Percentiles rank a stretch among this genome's conserved stretches.
Conservation (phyloP, 2,888 invertebrate species). For the Corythucha ciliata region DNA sequence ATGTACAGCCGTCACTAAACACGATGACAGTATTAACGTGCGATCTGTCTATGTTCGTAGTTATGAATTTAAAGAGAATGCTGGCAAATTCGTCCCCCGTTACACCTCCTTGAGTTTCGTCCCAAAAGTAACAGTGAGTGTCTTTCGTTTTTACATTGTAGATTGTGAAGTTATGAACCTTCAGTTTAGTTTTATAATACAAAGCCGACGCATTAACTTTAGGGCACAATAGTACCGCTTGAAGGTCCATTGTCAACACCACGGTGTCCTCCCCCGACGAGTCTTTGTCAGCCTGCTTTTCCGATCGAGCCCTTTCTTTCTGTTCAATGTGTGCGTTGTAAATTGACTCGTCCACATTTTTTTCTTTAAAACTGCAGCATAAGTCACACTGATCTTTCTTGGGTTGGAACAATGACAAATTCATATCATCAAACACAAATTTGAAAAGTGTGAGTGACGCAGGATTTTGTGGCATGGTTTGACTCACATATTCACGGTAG, state of each 20-base stretch:
- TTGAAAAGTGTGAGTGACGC: too few relatives aligned
- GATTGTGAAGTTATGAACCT: constrained; percentile 32
- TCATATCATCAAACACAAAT: neutral
- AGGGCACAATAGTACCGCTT: constrained; percentile 30
- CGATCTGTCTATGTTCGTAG: constrained; percentile 4
- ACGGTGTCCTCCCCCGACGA: too few relatives aligned
- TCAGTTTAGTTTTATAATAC: constrained; percentile 31
- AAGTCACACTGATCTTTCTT: constrained; percentile 31
- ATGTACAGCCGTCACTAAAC: constrained; percentile 36
- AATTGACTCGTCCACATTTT: constrained; percentile 23
- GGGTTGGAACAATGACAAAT: constrained; percentile 13
- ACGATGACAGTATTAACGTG: constrained; percentile 29
- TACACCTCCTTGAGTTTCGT: constrained; percentile 8
- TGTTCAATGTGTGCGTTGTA: constrained; percentile 22
- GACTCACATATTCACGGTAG: too few relatives aligned
- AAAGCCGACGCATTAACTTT: constrained; percentile 27
- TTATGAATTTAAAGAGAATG: constrained; percentile 11
- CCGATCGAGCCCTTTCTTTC: constrained; percentile 24
- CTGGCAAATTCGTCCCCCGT: constrained; percentile 15
- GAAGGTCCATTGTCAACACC: too few relatives aligned
- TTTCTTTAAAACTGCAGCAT: constrained; percentile 22
- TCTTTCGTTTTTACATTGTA: constrained; percentile 37
- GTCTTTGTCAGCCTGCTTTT: constrained; percentile 22
- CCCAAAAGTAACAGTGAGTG: constrained; percentile 7
- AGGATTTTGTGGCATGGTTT: too few relatives aligned